Evolutionary conservation across 2,797 vertebrate species (phyloP).

Genomic region (Cichlasoma orientale): DNA sequence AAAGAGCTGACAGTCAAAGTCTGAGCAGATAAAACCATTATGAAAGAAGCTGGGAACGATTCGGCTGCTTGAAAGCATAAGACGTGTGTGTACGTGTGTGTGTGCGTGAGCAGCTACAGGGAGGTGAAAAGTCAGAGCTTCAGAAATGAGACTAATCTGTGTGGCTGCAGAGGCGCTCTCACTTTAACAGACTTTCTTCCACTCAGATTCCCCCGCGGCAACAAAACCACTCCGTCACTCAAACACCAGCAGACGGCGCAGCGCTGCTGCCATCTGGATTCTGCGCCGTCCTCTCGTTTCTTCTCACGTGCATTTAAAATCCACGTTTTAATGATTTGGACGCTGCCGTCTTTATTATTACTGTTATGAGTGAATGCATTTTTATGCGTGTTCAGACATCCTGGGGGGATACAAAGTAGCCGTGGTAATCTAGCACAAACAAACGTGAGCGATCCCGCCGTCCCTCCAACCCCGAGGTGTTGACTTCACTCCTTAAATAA

Average conservation of each 20-base stretch:
- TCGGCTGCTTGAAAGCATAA: neutral
- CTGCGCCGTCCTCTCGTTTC: neutral
- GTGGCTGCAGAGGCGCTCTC: neutral
- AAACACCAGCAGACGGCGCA: neutral
- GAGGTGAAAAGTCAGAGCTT: neutral
- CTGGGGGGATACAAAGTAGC: neutral
- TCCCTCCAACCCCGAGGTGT: no score
- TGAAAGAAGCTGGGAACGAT: neutral
- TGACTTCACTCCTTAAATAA: neutral
- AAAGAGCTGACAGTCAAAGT: neutral
- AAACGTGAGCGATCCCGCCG: no score
- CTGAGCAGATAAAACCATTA: neutral
- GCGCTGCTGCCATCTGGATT: neutral
- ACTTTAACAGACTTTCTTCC: neutral
- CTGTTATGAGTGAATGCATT: neutral
- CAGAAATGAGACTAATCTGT: constrained; percentile 1
- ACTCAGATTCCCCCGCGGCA: neutral
- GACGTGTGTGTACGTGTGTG: neutral
- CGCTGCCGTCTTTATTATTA: neutral
- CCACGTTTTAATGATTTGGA: neutral
- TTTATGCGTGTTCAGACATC: neutral
- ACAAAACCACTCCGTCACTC: neutral
- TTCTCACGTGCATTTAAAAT: neutral
- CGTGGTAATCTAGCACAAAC: no score
- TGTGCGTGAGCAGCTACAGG: neutral